Evolutionary conservation across 1,140 invertebrate genomes (phyloP).

Genomic region (Aphidius ervi): DNA sequence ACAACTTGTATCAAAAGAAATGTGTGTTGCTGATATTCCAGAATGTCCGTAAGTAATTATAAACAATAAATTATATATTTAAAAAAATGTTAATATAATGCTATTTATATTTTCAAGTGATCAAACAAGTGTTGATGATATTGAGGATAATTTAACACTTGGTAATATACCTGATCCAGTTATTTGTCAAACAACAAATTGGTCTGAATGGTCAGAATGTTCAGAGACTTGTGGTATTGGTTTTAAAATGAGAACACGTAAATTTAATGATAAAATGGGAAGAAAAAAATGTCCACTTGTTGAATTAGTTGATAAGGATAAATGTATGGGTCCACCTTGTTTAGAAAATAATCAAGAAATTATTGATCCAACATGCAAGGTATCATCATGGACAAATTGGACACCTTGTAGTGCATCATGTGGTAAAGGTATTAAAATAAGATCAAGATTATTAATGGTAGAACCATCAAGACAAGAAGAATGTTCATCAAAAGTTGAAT

Average conservation of each 20-base stretch:
- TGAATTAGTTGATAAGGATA: slow-evolving; percentile 66
- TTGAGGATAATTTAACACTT: slow-evolving; percentile 33
- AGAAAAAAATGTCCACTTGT: slow-evolving; percentile 75
- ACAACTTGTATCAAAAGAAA: slow-evolving; percentile 80
- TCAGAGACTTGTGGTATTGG: slow-evolving; percentile 79
- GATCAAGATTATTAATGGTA: slow-evolving; percentile 66
- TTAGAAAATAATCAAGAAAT: slow-evolving; percentile 52
- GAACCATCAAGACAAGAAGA: slow-evolving; percentile 56
- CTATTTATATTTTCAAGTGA: slow-evolving; percentile 5
- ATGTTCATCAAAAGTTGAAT: slow-evolving; percentile 59
- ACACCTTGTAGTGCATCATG: slow-evolving; percentile 70
- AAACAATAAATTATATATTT: background rate
- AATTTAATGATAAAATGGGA: slow-evolving; percentile 69
- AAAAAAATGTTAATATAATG: background rate
- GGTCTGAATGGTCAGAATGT: slow-evolving; percentile 79
- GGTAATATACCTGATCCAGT: slow-evolving; percentile 34
- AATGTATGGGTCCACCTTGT: slow-evolving; percentile 69
- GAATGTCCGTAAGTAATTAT: slow-evolving; percentile 64
- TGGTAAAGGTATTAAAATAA: slow-evolving; percentile 65
- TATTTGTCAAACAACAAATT: slow-evolving; percentile 69
- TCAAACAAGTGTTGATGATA: slow-evolving; percentile 26
- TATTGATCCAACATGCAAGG: slow-evolving; percentile 57
- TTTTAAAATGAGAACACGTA: slow-evolving; percentile 66
- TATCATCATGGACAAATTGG: slow-evolving; percentile 71
- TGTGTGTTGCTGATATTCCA: slow-evolving; percentile 71